Conservation (phyloP, 2,113 vertebrate species). For the Manacus vitellinus region DNA sequence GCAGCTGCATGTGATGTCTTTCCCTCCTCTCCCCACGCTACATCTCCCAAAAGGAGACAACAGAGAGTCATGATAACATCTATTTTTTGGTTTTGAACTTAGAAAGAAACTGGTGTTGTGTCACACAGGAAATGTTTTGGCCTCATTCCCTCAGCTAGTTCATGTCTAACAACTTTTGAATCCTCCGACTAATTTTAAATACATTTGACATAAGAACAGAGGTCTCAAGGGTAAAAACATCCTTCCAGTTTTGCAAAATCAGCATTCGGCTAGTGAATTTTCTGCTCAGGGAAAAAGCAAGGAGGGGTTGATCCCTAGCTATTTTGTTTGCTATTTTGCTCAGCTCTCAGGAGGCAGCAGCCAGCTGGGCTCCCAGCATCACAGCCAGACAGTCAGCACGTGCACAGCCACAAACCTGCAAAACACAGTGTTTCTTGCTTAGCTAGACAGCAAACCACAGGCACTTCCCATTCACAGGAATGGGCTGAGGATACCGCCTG, state of each 20-base stretch:
- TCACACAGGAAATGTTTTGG: not conserved
- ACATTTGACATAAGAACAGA: not conserved
- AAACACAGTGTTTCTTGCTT: not conserved
- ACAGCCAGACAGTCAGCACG: not conserved
- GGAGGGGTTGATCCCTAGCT: not conserved
- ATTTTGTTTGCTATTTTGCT: not conserved
- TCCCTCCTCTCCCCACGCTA: not conserved
- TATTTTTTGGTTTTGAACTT: not conserved
- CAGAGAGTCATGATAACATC: fast-evolving
- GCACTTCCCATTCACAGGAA: not conserved
- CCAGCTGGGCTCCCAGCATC: not conserved
- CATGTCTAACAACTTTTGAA: not conserved
- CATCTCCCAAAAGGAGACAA: not conserved
- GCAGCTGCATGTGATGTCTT: not conserved
- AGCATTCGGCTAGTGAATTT: not conserved
- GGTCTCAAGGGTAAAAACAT: not conserved
- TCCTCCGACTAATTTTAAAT: not conserved
- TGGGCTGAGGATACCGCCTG: not conserved
- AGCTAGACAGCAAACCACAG: not conserved
- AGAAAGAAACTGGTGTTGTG: not conserved
- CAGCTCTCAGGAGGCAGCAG: not conserved
- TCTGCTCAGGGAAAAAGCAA: not conserved
- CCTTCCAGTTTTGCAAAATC: not conserved
- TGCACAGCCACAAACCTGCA: not conserved
- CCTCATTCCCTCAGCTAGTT: not conserved